Conservation (phyloP, 2,888 invertebrate species). For the Idaea aversata region DNA sequence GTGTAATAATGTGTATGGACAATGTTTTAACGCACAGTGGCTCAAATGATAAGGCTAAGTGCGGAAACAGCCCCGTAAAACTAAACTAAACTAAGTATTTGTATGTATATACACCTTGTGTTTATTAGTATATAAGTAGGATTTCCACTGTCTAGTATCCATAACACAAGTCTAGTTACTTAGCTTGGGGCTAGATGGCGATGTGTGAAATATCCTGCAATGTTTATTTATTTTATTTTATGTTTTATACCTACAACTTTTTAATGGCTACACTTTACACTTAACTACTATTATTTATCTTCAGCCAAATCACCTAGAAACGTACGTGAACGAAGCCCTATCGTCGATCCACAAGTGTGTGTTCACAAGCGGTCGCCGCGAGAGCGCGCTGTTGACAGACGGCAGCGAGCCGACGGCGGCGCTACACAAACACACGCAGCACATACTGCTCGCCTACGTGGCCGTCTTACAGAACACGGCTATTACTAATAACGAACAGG, state of each 20-base stretch:
- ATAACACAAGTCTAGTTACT: too few species aligned
- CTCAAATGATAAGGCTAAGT: too few species aligned
- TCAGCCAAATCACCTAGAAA: constrained; percentile 64
- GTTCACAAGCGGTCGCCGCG: constrained; percentile 57
- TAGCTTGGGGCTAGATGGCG: too few species aligned
- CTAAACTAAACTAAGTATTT: too few species aligned
- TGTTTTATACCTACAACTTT: neutral
- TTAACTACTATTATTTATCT: constrained; percentile 9
- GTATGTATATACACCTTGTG: too few species aligned
- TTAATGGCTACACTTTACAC: neutral
- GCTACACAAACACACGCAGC: constrained; percentile 75
- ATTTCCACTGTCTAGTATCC: too few species aligned
- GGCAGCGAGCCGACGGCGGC: constrained; percentile 48
- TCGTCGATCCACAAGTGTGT: constrained; percentile 71
- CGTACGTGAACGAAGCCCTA: constrained; percentile 61
- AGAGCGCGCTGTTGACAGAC: constrained; percentile 64
- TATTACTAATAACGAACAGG: constrained; percentile 67
- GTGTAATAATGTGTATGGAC: too few species aligned
- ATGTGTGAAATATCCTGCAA: too few species aligned
- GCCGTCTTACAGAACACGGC: constrained; percentile 87
- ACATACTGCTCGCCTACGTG: constrained; percentile 82
- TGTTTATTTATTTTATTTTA: too few species aligned
- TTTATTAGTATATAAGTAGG: too few species aligned
- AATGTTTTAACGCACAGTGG: too few species aligned
- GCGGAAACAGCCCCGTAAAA: too few species aligned